Conservation (phyloP, 2,888 invertebrate species). For the Heliconius erato region DNA sequence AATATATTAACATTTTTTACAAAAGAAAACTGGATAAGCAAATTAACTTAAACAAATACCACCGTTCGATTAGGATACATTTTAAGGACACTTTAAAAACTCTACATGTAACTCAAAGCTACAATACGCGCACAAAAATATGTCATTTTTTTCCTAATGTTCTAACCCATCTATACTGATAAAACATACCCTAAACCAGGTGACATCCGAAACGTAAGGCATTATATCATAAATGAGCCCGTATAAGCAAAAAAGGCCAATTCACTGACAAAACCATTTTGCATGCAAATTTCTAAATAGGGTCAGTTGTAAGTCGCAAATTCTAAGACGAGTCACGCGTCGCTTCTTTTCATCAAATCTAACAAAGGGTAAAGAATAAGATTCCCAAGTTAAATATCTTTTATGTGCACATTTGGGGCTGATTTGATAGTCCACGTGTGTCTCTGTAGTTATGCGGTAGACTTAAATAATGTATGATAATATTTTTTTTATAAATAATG, state of each 20-base stretch:
- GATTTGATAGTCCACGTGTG: conserved; percentile 36
- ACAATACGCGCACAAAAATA: no score
- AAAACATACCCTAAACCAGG: conserved; percentile 17
- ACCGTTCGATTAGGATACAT: no score
- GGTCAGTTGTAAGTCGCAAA: conserved; percentile 55
- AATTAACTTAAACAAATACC: no score
- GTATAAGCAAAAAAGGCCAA: conserved; percentile 63
- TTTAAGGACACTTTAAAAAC: no score
- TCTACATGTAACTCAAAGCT: no score
- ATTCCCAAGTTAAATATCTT: conserved; percentile 33
- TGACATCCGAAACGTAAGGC: conserved; percentile 37
- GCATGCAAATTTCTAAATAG: conserved; percentile 61
- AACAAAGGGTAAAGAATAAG: conserved; percentile 29
- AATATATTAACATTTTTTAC: no score
- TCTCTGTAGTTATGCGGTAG: neutral
- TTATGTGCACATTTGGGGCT: conserved; percentile 31
- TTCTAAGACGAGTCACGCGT: conserved; percentile 52
- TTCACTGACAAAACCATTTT: conserved; percentile 54
- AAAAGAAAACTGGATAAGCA: no score
- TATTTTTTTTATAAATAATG: neutral
- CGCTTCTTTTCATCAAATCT: conserved; percentile 26
- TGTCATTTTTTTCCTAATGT: no score
- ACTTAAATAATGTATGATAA: neutral
- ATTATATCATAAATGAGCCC: conserved; percentile 58
- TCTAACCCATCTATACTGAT: neutral